These are phyloP conservation scores for Drosophila parvula DNA, from an alignment of 1,140 invertebrate species.

Conservation along the genomic window DNA sequence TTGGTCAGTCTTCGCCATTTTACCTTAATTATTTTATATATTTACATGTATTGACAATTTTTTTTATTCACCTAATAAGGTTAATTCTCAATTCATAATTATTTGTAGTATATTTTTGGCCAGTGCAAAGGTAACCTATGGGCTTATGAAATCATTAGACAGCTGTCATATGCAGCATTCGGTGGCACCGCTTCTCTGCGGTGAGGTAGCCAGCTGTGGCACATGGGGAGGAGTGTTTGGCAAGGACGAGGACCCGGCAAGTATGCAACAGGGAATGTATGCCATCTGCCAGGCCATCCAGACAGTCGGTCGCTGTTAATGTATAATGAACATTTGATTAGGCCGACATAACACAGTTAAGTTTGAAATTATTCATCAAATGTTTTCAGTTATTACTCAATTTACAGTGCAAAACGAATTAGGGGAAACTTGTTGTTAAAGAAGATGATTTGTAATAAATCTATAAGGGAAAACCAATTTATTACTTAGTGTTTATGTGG, in stretches of 20 bases:
- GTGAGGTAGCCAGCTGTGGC: neutral
- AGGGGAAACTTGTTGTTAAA: neutral
- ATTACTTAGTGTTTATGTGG: neutral
- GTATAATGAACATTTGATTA: conserved; percentile 40
- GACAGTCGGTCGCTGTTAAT: conserved; percentile 1
- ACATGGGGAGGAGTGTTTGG: neutral
- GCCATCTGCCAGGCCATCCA: conserved; percentile 2
- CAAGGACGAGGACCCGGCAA: neutral
- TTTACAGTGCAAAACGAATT: neutral
- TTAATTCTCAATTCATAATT: neutral
- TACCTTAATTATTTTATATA: too few relatives aligned
- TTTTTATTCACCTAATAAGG: too few relatives aligned
- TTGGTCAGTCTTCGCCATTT: too few relatives aligned
- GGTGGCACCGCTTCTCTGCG: conserved; percentile 11
- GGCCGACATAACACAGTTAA: conserved; percentile 11
- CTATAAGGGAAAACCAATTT: neutral
- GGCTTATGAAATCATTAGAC: conserved; percentile 49
- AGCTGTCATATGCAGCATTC: conserved; percentile 55
- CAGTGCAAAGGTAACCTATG: conserved; percentile 8
- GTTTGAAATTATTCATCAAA: conserved; percentile 8
- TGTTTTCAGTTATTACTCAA: conserved; percentile 4
- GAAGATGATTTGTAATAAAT: neutral
- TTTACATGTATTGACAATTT: too few relatives aligned
- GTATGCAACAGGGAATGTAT: conserved; percentile 21
- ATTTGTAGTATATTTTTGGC: neutral